Conservation (phyloP, 2,113 vertebrate genomes). For the Apteryx mantelli region DNA sequence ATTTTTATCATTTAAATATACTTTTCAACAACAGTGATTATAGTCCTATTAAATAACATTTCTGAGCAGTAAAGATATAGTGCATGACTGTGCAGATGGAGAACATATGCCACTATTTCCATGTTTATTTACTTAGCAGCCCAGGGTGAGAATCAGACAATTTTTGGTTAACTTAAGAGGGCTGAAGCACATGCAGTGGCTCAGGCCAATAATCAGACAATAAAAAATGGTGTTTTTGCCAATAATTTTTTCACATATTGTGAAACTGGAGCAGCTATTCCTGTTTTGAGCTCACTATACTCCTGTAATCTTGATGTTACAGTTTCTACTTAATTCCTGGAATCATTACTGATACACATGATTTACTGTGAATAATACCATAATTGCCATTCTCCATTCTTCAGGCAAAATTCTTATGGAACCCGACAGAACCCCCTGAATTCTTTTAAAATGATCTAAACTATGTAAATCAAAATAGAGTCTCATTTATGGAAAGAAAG, state of each 20-base stretch:
- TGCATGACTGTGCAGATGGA: constrained; percentile 55
- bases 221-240: constrained; percentile 20
- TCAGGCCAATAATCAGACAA: constrained; percentile 42
- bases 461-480: neutral
- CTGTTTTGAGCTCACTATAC: constrained; percentile 15
- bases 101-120: constrained; percentile 69
- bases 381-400: neutral
- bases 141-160: constrained; percentile 22
- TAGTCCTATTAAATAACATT: constrained; percentile 40
- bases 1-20: constrained; percentile 53
- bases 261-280: constrained; percentile 15
- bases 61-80: constrained; percentile 5
- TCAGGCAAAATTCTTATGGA: neutral
- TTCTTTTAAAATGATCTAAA: neutral
- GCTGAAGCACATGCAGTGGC: constrained; percentile 32
- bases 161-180: constrained; percentile 30
- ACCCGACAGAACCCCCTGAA: neutral
- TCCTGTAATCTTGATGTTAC: neutral
- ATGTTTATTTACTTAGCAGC: constrained; percentile 66
- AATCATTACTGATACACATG: neutral
- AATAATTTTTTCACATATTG: constrained; percentile 44
- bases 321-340: constrained; percentile 17
- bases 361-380: constrained; percentile 12
- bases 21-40: constrained; percentile 63
- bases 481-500: neutral